These are phyloP conservation scores for Danio jaintianensis DNA, from an alignment of 2,797 vertebrate species.

Conservation along the genomic window DNA sequence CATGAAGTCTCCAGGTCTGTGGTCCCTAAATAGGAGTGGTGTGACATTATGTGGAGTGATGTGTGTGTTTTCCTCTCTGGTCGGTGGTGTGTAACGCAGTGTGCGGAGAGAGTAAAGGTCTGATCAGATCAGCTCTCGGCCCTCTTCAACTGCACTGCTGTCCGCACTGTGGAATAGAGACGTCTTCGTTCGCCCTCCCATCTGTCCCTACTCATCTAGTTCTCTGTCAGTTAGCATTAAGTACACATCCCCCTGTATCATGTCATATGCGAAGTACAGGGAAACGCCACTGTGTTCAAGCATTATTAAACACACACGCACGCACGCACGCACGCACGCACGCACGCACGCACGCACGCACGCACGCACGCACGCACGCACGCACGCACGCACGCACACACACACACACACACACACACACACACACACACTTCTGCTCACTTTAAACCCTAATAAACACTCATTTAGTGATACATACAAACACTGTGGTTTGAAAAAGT, in stretches of 20 bases:
- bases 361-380: no score
- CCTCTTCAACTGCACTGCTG: conserved; percentile 11
- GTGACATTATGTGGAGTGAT: conserved; percentile 5
- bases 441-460: not conserved
- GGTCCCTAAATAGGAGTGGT: not conserved
- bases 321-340: not conserved
- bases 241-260: conserved; percentile 34
- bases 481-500: no score
- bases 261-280: not conserved
- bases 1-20: conserved; percentile 2
- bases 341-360: not conserved
- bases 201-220: conserved; percentile 35
- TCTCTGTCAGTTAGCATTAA: conserved; percentile 45
- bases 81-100: conserved; percentile 21
- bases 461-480: no score
- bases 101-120: conserved; percentile 31
- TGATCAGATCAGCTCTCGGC: conserved; percentile 33
- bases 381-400: not conserved
- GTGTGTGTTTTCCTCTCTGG: not conserved
- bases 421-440: not conserved
- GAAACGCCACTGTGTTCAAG: not conserved
- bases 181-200: conserved; percentile 6
- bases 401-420: no score
- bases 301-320: not conserved
- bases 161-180: not conserved